phyloP scores from a whole-genome alignment of 2,113 vertebrate genomes.

The Pelmatolapia mariae region DNA sequence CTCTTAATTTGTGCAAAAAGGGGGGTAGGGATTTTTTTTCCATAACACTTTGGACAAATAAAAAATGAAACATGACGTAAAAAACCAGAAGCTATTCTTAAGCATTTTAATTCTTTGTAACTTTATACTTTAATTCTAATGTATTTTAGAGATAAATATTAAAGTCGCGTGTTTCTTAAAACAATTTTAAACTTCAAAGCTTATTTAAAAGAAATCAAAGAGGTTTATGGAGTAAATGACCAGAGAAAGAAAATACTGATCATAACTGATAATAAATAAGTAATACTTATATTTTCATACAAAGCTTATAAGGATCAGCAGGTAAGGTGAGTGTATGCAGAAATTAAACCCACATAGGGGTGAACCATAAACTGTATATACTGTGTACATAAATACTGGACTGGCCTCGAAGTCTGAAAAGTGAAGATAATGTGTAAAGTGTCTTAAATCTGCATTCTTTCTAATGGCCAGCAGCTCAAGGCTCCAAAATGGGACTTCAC shows the following conservation, averaged over 20 bases:
- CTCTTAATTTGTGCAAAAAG: not conserved
- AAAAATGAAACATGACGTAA: not conserved
- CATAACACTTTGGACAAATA: not conserved
- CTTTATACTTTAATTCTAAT: not conserved
- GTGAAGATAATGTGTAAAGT: not conserved
- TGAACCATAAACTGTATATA: not conserved
- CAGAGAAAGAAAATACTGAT: not conserved
- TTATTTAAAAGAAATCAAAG: not conserved
- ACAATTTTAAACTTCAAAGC: not conserved
- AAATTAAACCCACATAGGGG: not conserved
- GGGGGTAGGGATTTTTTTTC: not conserved
- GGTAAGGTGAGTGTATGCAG: not conserved
- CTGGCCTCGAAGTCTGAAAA: not conserved
- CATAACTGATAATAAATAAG: not conserved
- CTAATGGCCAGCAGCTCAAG: not conserved
- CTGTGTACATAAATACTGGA: not conserved
- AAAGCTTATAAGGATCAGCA: not conserved
- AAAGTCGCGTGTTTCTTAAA: not conserved
- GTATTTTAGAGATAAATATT: not conserved
- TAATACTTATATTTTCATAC: not conserved
- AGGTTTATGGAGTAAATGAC: not conserved
- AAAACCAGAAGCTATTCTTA: rapidly evolving
- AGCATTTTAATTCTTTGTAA: not conserved
- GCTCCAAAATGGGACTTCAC: not conserved
- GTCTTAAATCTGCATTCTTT: not conserved